Evolutionary conservation across 2,888 invertebrate genomes (phyloP).

Genomic region (Eudasyphora cyanicolor): DNA sequence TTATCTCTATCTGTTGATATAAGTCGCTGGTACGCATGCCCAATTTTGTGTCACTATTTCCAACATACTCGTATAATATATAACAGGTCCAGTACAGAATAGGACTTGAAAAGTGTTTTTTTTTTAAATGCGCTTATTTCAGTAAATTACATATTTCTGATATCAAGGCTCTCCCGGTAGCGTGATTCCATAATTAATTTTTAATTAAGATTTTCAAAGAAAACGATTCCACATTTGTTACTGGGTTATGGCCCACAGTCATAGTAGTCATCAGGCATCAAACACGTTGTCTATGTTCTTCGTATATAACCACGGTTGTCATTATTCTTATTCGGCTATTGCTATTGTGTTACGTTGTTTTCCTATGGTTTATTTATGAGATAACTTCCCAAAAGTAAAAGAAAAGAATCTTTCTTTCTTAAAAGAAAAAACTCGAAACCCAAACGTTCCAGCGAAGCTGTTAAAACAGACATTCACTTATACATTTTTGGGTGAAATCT

Average conservation of each 20-base stretch:
- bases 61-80: no score
- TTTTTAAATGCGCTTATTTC: no score
- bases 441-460: conserved; percentile 8
- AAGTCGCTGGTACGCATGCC: no score
- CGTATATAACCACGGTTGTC: neutral
- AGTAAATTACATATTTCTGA: no score
- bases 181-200: no score
- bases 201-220: no score
- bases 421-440: conserved; percentile 13
- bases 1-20: no score
- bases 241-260: neutral
- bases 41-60: no score
- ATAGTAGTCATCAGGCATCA: neutral
- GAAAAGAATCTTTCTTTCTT: conserved; percentile 7
- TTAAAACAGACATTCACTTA: conserved; percentile 45
- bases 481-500: conserved; percentile 57
- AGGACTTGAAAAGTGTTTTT: no score
- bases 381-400: conserved; percentile 38
- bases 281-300: conserved; percentile 8
- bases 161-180: no score
- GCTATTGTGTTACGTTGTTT: conserved; percentile 15
- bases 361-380: conserved; percentile 52
- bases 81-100: no score
- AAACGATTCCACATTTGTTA: neutral
- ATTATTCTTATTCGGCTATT: conserved; percentile 8